Conservation (phyloP, 2,113 vertebrate genomes). For the Greenwoodochromis staneri region DNA sequence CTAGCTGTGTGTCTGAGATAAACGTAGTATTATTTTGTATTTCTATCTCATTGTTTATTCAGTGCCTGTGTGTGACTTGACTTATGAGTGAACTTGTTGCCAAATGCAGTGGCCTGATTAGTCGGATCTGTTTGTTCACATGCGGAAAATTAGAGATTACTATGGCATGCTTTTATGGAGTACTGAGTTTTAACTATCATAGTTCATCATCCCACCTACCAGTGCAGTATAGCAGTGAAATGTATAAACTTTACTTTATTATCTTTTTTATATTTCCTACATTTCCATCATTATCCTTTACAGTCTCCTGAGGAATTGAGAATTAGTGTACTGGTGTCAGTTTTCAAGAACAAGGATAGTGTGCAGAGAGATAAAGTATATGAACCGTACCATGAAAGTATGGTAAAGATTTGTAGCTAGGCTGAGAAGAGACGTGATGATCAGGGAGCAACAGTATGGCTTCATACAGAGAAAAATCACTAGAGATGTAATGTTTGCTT, state of each 20-base stretch:
- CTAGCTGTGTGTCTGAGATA: background rate
- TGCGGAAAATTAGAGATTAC: background rate
- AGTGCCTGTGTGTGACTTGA: background rate
- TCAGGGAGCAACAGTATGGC: background rate
- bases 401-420: background rate
- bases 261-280: background rate
- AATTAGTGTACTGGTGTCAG: background rate
- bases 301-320: background rate
- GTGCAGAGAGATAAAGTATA: background rate
- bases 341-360: background rate
- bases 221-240: background rate
- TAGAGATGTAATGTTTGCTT: background rate
- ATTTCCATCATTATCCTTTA: background rate
- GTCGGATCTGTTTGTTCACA: background rate
- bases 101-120: background rate
- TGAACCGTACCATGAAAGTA: background rate
- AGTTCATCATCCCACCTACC: background rate
- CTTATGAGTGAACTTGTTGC: background rate
- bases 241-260: background rate
- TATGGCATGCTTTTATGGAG: background rate
- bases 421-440: background rate
- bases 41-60: background rate
- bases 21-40: background rate
- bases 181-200: background rate
- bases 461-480: background rate